Conservation (phyloP, 2,888 invertebrate genomes). For the Heliconius aoede region DNA sequence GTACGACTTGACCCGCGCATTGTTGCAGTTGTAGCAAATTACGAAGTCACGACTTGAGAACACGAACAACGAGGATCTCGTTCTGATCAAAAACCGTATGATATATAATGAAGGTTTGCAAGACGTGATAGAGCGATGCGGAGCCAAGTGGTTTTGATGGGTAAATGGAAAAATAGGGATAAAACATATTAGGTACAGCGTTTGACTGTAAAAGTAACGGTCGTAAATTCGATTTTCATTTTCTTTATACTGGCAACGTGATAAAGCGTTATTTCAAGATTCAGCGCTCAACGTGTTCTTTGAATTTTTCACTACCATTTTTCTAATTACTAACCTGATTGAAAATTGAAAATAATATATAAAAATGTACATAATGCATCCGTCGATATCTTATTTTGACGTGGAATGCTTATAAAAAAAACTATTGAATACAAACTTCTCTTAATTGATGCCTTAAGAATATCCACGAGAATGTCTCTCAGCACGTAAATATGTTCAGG, state of each 20-base stretch:
- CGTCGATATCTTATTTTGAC: background rate
- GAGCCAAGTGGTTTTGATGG: background rate
- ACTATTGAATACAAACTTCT: background rate
- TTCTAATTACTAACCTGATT: too few species aligned
- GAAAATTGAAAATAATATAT: background rate
- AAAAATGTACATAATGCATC: background rate
- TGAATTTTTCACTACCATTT: too few species aligned
- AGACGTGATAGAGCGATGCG: background rate
- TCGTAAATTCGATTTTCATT: too few species aligned
- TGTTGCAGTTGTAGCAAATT: slow-evolving; percentile 45
- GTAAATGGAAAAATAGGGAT: background rate
- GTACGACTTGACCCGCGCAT: slow-evolving; percentile 42
- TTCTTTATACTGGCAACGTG: too few species aligned
- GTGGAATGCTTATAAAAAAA: background rate
- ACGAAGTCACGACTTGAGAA: slow-evolving; percentile 42
- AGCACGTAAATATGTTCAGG: background rate
- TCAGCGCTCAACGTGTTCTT: too few species aligned
- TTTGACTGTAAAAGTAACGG: background rate
- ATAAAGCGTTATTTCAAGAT: too few species aligned
- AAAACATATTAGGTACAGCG: background rate
- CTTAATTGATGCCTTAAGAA: slow-evolving; percentile 3
- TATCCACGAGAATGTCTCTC: background rate
- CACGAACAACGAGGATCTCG: slow-evolving; percentile 37
- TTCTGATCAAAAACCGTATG: slow-evolving; percentile 35
- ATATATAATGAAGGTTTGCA: slow-evolving; percentile 33